Conservation (phyloP, 2,888 invertebrate species). For the Pseudoips prasinana region DNA sequence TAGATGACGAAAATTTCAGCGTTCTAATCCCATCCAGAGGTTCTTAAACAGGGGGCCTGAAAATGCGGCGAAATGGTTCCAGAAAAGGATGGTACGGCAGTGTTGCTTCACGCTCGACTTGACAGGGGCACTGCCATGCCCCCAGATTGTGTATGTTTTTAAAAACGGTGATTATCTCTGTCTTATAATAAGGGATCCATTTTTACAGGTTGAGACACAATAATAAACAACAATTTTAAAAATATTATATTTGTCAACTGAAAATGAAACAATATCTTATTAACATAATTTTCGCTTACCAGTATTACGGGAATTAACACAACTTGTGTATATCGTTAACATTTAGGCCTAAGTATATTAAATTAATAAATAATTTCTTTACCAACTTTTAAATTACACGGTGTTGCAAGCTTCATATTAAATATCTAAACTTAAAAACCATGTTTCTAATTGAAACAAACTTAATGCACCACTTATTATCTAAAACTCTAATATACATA, state of each 20-base stretch:
- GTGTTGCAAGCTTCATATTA: slow-evolving; percentile 33
- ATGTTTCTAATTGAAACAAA: slow-evolving; percentile 52
- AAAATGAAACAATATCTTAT: slow-evolving; percentile 75
- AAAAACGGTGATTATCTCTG: no score
- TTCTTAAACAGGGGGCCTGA: no score
- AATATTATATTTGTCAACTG: slow-evolving; percentile 81
- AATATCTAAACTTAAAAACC: slow-evolving; percentile 44
- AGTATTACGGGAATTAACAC: slow-evolving; percentile 69
- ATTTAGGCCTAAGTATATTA: slow-evolving; percentile 56
- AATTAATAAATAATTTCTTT: slow-evolving; percentile 50
- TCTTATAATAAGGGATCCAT: no score
- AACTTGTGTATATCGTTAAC: slow-evolving; percentile 57
- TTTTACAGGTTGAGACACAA: no score
- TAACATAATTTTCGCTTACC: slow-evolving; percentile 65
- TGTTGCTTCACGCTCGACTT: no score
- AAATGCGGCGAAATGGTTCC: no score
- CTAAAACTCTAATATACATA: slow-evolving; percentile 74
- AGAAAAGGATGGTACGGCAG: no score
- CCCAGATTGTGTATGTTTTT: no score
- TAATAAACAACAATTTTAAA: slow-evolving; percentile 42
- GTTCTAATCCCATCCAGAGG: no score
- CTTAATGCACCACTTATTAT: slow-evolving; percentile 66
- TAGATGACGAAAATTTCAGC: no score
- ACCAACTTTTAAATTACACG: slow-evolving; percentile 31
- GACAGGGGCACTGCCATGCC: no score